Conservation (phyloP, 2,113 vertebrate genomes). For the Periophthalmus modestus region DNA sequence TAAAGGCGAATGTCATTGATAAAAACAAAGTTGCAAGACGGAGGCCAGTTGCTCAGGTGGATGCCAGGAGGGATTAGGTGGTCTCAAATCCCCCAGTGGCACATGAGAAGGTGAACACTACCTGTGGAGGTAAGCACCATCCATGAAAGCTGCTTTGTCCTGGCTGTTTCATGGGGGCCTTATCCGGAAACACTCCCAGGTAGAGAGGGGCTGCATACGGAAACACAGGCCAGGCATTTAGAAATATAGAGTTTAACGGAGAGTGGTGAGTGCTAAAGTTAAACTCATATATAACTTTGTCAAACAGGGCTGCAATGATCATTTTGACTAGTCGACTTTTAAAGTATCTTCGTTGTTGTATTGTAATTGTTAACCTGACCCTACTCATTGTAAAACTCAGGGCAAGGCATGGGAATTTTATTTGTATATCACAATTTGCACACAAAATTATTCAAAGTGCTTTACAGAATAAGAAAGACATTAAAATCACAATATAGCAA, state of each 20-base stretch:
- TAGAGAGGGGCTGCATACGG: slow-evolving; percentile 2
- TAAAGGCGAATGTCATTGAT: not conserved
- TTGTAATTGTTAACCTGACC: too few species aligned
- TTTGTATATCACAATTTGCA: too few species aligned
- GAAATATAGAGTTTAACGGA: not conserved
- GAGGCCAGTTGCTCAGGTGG: slow-evolving; percentile 37
- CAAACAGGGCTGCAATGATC: too few species aligned
- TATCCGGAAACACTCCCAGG: slow-evolving; percentile 22
- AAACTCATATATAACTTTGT: too few species aligned
- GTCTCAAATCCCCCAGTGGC: slow-evolving; percentile 61
- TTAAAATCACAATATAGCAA: too few species aligned
- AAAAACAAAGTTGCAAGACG: slow-evolving; percentile 17
- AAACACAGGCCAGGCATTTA: not conserved
- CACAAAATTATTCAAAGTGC: too few species aligned
- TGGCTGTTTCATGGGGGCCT: slow-evolving; percentile 26
- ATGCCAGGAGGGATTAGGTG: slow-evolving; percentile 74
- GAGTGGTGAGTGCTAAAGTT: not conserved
- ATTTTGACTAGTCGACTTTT: too few species aligned
- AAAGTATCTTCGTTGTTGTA: too few species aligned
- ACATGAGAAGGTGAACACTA: slow-evolving; percentile 61
- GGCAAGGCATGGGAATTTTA: too few species aligned
- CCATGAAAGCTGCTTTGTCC: slow-evolving; percentile 73
- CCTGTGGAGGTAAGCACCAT: slow-evolving; percentile 43
- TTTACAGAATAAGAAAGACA: too few species aligned
- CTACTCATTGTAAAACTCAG: too few species aligned